phyloP scores from a whole-genome alignment of 2,888 invertebrate genomes.

The Gastracanthus pulcherrimus region DNA sequence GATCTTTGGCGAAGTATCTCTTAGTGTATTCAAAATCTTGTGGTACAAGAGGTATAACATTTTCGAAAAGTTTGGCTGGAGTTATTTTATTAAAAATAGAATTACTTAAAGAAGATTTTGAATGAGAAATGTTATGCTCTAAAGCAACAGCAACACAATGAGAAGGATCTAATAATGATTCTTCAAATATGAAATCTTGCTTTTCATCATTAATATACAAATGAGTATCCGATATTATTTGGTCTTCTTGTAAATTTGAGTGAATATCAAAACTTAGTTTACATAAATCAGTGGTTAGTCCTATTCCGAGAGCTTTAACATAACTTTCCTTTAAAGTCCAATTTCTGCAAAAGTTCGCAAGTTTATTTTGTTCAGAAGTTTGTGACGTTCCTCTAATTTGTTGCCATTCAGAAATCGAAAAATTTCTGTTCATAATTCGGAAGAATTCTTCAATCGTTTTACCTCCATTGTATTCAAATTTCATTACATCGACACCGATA shows the following conservation, averaged over 20 bases:
- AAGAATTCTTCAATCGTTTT: conserved; percentile 90
- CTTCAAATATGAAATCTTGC: conserved; percentile 89
- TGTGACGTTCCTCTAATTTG: conserved; percentile 81
- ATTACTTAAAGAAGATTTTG: conserved; percentile 60
- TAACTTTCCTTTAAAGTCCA: conserved; percentile 98
- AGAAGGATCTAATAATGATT: conserved; percentile 85
- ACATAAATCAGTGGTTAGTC: conserved; percentile 88
- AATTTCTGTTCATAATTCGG: conserved; percentile 91
- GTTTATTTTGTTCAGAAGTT: conserved; percentile 81
- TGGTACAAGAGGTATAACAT: conserved; percentile 78
- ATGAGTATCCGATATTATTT: conserved; percentile 82
- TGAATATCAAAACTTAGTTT: conserved; percentile 87
- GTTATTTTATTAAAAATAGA: conserved; percentile 79
- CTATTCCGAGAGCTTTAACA: conserved; percentile 93
- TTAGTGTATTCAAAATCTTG: conserved; percentile 80
- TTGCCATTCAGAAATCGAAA: conserved; percentile 89
- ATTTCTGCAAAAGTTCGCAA: conserved; percentile 89
- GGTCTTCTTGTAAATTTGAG: conserved; percentile 65
- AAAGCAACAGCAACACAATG: conserved; percentile 90
- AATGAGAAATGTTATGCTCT: conserved; percentile 69
- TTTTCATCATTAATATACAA: conserved; percentile 82
- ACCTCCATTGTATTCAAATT: conserved; percentile 86
- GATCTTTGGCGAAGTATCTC: conserved; percentile 81
- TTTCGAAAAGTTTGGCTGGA: conserved; percentile 82
- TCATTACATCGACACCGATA: conserved; percentile 94